Conservation (phyloP, 1,140 invertebrate species). For the Drosophila lacertosa region DNA sequence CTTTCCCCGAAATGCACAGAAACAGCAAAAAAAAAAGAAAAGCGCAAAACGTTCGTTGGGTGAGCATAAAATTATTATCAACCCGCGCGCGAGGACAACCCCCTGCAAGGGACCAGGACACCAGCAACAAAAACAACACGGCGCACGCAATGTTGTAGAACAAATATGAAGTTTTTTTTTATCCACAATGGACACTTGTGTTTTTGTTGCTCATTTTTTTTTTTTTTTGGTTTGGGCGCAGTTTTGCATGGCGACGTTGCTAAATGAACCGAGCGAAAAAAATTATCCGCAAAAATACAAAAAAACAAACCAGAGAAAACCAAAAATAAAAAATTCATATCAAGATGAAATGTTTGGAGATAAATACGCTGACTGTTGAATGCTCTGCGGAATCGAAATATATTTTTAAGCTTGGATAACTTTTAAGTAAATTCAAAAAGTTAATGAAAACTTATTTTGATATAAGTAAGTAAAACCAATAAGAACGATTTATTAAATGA, state of each 20-base stretch:
- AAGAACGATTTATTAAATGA: too few species aligned
- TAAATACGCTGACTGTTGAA: background rate
- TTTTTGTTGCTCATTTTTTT: conserved; percentile 40
- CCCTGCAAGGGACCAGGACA: conserved; percentile 15
- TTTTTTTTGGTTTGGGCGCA: conserved; percentile 52
- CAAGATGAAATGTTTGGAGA: conserved; percentile 24
- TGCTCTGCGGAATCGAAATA: conserved; percentile 8
- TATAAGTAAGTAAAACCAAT: too few species aligned
- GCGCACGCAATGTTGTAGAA: conserved; percentile 66
- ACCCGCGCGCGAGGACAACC: conserved; percentile 52
- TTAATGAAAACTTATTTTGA: background rate
- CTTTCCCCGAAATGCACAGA: conserved; percentile 22
- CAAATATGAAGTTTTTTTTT: conserved; percentile 67
- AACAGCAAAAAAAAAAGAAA: conserved; percentile 18
- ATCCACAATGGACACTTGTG: conserved; percentile 27
- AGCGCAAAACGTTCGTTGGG: conserved; percentile 60
- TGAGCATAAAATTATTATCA: conserved; percentile 80
- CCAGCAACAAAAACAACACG: conserved; percentile 35
- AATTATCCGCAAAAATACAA: conserved; percentile 53
- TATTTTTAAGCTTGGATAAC: background rate
- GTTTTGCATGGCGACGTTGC: conserved; percentile 72
- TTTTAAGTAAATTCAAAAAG: background rate
- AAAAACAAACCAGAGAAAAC: conserved; percentile 55
- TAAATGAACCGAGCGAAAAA: conserved; percentile 70
- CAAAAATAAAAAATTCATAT: conserved; percentile 54